phyloP scores from a whole-genome alignment of 2,888 invertebrate species.

The Brachypalpus laphriformis region DNA sequence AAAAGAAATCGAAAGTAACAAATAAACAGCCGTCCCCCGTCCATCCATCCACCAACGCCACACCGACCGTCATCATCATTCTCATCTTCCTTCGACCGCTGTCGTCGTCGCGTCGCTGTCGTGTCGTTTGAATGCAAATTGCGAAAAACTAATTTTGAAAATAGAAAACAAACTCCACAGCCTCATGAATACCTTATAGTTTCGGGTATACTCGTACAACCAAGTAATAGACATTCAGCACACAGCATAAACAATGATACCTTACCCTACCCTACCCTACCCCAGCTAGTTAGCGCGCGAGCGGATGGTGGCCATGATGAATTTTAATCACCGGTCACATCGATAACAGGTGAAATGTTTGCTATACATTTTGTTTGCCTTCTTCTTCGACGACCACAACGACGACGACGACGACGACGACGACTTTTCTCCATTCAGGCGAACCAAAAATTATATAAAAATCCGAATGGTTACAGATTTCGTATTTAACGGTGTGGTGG shows the following conservation, averaged over 20 bases:
- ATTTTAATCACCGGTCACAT: slow-evolving; percentile 63
- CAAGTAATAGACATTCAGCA: slow-evolving; percentile 29
- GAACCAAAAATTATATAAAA: slow-evolving; percentile 60
- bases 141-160: slow-evolving; percentile 53
- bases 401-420: too few relatives aligned
- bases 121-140: slow-evolving; percentile 65
- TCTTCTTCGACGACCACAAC: slow-evolving; percentile 9
- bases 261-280: not conserved
- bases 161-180: slow-evolving; percentile 51
- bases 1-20: slow-evolving; percentile 68
- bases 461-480: slow-evolving; percentile 21
- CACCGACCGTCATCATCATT: slow-evolving; percentile 25
- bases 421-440: slow-evolving; percentile 54
- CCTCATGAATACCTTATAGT: slow-evolving; percentile 32
- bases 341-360: slow-evolving; percentile 60
- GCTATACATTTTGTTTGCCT: not conserved
- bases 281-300: not conserved
- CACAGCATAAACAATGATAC: slow-evolving; percentile 2
- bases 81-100: slow-evolving; percentile 1
- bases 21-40: not conserved
- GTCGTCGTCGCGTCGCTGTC: too few relatives aligned
- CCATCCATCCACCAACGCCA: not conserved
- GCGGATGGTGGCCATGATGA: slow-evolving; percentile 58
- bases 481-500: slow-evolving; percentile 9
- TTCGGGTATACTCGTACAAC: not conserved